phyloP scores from a whole-genome alignment of 2,888 invertebrate genomes.

The Monopis laevigella region DNA sequence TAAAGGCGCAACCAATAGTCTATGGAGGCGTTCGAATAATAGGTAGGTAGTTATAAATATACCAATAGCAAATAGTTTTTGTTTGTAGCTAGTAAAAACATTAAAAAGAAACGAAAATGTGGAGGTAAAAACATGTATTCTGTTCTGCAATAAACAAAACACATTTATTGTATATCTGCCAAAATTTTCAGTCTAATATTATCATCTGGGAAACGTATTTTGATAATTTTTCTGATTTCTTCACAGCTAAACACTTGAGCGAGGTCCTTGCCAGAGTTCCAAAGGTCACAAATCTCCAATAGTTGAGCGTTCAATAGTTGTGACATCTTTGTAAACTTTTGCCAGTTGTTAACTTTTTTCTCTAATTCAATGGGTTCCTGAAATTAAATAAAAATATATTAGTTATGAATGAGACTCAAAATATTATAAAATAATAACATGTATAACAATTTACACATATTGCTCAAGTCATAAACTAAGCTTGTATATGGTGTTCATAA shows the following conservation, averaged over 20 bases:
- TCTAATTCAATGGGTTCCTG: conserved; percentile 37
- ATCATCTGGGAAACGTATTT: conserved; percentile 54
- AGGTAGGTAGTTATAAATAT: too few relatives aligned
- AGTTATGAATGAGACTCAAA: neutral
- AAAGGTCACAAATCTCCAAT: conserved; percentile 42
- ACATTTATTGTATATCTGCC: conserved; percentile 46
- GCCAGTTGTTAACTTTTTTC: conserved; percentile 40
- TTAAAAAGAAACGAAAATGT: too few relatives aligned
- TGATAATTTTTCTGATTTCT: conserved; percentile 50
- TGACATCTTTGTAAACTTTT: conserved; percentile 43
- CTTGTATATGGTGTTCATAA: too few relatives aligned
- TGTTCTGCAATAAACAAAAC: too few relatives aligned
- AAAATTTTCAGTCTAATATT: conserved; percentile 48
- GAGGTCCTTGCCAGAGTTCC: conserved; percentile 33
- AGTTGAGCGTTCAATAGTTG: conserved; percentile 44
- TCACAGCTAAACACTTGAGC: conserved; percentile 42
- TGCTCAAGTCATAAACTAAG: too few relatives aligned
- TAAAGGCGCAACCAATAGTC: too few relatives aligned
- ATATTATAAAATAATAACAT: conserved; percentile 13
- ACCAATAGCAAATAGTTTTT: too few relatives aligned
- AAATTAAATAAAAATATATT: conserved; percentile 10
- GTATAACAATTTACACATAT: too few relatives aligned
- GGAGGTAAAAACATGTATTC: too few relatives aligned
- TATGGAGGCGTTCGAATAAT: too few relatives aligned
- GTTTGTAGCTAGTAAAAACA: too few relatives aligned